Base-by-base conservation (phyloP, 2,888 invertebrate genomes). In the Cancer borealis region DNA sequence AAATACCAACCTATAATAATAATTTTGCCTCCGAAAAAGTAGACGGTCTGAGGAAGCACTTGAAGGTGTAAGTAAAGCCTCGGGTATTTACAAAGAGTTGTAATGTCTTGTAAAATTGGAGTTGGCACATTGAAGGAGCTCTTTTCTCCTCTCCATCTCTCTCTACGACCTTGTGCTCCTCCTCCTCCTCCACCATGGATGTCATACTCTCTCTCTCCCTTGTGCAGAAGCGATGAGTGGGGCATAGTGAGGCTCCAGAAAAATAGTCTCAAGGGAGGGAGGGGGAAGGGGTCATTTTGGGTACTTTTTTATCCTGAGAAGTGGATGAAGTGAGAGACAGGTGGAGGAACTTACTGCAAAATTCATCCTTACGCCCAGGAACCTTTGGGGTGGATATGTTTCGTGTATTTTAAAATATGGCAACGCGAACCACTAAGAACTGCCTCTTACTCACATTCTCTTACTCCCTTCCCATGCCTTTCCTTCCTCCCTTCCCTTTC, bases 141-240 rank as follows among this genome's bases (percentile, higher is more conserved):
- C 84, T 84, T 84, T 84, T 39, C 84, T 84, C 84, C 30, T 14
- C 84, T 84, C 84, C 14, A 84, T 84, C 84, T 84, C 84, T 39
- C 39, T 84, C 84, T 84, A 84, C 84, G 84, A 84, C 84, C 84
- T 84, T 39, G 12, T 84, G 84, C 84, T 84, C 84, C 84, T 84
- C 84, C 84, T 84, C 39, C 39, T 79, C 73, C n/a, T 30, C 30
- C 84, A 4, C 84, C 84, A 39, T 39, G 39, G 39, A 39, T 39
- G 84, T 84, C 39, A 12, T 26, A 26, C 79, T 39, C 39, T 39
- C 30, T 14, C 39, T 84, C 84, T 26, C 79, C 54, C 17, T 54
- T 54, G 30, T 66, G n/a, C 26, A 8, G 39, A 21, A 6, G 84
- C 84, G 17, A 84, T 5, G n/a, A 84, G 84, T 84, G 84, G 84